Evolutionary conservation across 2,797 vertebrate species (phyloP).

Genomic region (Eutrigla gurnardus): DNA sequence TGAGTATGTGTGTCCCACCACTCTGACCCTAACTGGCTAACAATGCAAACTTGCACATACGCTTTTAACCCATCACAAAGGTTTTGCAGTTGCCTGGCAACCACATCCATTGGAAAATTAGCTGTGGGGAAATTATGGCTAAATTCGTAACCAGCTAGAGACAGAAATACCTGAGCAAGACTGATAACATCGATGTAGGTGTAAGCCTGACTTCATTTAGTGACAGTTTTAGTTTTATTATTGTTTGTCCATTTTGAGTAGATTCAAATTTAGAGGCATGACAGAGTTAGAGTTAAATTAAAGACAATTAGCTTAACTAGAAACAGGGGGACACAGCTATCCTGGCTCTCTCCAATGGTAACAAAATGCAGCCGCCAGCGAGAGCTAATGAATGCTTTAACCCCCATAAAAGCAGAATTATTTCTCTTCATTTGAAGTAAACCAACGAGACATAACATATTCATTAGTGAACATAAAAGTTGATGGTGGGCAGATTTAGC

Average conservation of each 20-base stretch:
- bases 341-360: background rate
- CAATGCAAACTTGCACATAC: conserved; percentile 42
- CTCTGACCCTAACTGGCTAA: conserved; percentile 31
- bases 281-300: too few species aligned
- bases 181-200: conserved; percentile 24
- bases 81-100: conserved; percentile 66
- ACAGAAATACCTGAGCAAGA: conserved; percentile 32
- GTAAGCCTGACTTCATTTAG: conserved; percentile 20
- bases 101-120: conserved; percentile 54
- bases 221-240: background rate
- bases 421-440: background rate
- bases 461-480: background rate
- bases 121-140: conserved; percentile 37
- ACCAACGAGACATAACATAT: background rate
- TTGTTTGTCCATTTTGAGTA: too few species aligned
- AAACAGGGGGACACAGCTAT: too few species aligned
- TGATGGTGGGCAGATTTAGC: background rate
- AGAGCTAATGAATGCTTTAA: background rate
- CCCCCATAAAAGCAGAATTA: background rate
- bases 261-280: background rate
- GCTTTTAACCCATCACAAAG: conserved; percentile 53
- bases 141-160: conserved; percentile 44
- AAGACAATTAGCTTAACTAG: too few species aligned
- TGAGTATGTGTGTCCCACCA: background rate
- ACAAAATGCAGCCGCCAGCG: background rate